A percentile compares a stretch with the other conserved stretches of the same genome.
phyloP scores from a whole-genome alignment of 2,888 invertebrate species.

The Dorcus hopei region DNA sequence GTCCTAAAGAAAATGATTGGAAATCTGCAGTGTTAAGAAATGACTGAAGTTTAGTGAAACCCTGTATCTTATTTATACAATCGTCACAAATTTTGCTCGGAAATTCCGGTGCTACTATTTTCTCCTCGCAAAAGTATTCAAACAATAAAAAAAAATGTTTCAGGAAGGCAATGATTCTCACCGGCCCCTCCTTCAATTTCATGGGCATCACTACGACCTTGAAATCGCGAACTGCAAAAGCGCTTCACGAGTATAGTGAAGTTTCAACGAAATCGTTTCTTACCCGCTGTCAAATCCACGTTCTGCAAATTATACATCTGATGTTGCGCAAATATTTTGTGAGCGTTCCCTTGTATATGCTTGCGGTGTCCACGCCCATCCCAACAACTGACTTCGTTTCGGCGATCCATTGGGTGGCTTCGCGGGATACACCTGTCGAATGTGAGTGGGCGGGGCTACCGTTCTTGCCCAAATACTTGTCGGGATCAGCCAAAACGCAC shows the following conservation, averaged over 20 bases:
- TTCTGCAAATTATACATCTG: slow-evolving; percentile 60
- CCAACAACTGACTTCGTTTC: slow-evolving; percentile 58
- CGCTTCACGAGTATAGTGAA: background rate
- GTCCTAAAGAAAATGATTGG: too few species aligned
- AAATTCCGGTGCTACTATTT: too few species aligned
- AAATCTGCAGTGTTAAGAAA: too few species aligned
- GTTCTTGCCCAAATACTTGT: slow-evolving; percentile 49
- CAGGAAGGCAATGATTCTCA: slow-evolving; percentile 54
- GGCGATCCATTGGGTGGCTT: slow-evolving; percentile 60
- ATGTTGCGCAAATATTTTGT: slow-evolving; percentile 50
- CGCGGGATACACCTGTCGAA: slow-evolving; percentile 53
- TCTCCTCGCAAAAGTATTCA: too few species aligned
- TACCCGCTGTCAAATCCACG: slow-evolving; percentile 54
- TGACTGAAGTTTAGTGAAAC: too few species aligned
- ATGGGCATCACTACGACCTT: slow-evolving; percentile 58
- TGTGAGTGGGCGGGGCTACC: background rate
- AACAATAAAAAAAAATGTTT: too few species aligned
- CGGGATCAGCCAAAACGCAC: slow-evolving; percentile 54
- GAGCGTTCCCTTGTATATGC: slow-evolving; percentile 59
- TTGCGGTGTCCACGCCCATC: slow-evolving; percentile 63
- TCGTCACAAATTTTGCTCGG: too few species aligned
- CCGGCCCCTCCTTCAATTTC: slow-evolving; percentile 59
- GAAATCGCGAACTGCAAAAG: slow-evolving; percentile 49
- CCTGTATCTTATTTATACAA: too few species aligned
- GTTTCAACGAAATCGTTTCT: background rate